phyloP scores from a whole-genome alignment of 2,113 vertebrate genomes.

The Ictidomys tridecemlineatus region DNA sequence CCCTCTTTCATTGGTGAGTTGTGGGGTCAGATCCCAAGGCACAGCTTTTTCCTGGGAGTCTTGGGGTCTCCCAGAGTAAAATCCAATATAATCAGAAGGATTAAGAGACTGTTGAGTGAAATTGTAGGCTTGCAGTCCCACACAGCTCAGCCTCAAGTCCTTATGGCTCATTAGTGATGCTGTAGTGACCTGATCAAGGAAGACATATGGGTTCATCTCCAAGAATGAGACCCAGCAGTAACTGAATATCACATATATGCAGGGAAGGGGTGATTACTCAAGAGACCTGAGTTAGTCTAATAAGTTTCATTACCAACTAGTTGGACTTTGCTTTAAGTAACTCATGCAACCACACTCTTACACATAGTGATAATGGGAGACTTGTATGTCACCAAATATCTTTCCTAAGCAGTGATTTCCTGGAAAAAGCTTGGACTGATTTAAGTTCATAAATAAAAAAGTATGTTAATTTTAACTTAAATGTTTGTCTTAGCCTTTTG shows the following conservation, averaged over 20 bases:
- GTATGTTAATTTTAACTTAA: not conserved
- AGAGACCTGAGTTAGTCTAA: not conserved
- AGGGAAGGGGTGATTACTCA: not conserved
- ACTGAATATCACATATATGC: not conserved
- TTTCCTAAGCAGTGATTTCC: constrained; percentile 1
- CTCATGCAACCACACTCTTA: not conserved
- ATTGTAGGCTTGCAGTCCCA: not conserved
- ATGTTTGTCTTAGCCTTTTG: not conserved
- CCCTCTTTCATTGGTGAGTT: constrained; percentile 97
- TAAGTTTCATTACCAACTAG: not conserved
- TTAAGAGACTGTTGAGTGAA: not conserved
- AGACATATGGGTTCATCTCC: constrained; percentile 13
- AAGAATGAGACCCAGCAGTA: not conserved
- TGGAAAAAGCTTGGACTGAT: not conserved
- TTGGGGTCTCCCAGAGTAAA: not conserved
- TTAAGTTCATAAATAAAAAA: constrained; percentile 35
- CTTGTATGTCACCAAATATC: not conserved
- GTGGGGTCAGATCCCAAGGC: not conserved
- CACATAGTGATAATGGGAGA: not conserved
- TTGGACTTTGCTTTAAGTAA: not conserved
- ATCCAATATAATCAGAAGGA: not conserved
- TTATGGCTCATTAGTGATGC: not conserved
- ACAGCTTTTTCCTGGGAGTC: not conserved
- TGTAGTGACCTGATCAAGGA: not conserved
- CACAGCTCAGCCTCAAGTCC: not conserved